These are phyloP conservation scores for Oryzias woworae DNA, from an alignment of 2,113 vertebrate genomes.

Conservation along the genomic window DNA sequence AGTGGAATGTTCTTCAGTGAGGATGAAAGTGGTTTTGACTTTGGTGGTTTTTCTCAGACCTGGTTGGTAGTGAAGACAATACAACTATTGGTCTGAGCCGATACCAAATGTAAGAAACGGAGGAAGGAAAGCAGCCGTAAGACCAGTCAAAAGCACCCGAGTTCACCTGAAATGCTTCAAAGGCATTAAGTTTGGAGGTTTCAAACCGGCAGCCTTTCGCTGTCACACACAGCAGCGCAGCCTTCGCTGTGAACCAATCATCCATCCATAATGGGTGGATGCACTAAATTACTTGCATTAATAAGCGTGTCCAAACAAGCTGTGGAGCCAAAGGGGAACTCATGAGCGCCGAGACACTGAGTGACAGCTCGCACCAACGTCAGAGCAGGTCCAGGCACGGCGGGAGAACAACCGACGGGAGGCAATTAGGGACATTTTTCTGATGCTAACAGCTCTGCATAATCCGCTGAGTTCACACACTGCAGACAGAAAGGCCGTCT, in stretches of 20 bases:
- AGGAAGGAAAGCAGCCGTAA: too few species aligned
- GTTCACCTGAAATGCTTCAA: too few species aligned
- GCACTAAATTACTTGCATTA: slow-evolving; percentile 18
- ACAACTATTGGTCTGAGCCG: slow-evolving; percentile 2
- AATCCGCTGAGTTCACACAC: neutral
- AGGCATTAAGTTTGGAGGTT: too few species aligned
- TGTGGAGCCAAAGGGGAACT: slow-evolving; percentile 48
- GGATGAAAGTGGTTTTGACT: slow-evolving; percentile 15
- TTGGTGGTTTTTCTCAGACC: neutral
- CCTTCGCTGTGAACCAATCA: slow-evolving; percentile 23
- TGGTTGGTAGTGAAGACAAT: neutral
- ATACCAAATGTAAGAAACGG: neutral
- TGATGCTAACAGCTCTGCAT: slow-evolving; percentile 61
- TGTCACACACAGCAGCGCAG: slow-evolving; percentile 3
- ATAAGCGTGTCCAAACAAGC: slow-evolving; percentile 57
- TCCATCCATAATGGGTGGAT: slow-evolving; percentile 33
- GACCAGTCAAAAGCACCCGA: too few species aligned
- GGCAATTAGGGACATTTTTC: slow-evolving; percentile 72
- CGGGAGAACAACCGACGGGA: slow-evolving; percentile 47
- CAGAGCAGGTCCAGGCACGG: slow-evolving; percentile 57
- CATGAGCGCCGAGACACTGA: slow-evolving; percentile 37
- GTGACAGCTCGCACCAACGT: slow-evolving; percentile 56
- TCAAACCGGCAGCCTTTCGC: too few species aligned
- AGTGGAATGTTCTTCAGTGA: slow-evolving; percentile 6
- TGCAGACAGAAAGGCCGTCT: slow-evolving; percentile 57